Evolutionary conservation across 2,797 vertebrate species (phyloP), one percentile per base, ranked within the genome.

Genomic region (Meriones psammophilus): DNA sequence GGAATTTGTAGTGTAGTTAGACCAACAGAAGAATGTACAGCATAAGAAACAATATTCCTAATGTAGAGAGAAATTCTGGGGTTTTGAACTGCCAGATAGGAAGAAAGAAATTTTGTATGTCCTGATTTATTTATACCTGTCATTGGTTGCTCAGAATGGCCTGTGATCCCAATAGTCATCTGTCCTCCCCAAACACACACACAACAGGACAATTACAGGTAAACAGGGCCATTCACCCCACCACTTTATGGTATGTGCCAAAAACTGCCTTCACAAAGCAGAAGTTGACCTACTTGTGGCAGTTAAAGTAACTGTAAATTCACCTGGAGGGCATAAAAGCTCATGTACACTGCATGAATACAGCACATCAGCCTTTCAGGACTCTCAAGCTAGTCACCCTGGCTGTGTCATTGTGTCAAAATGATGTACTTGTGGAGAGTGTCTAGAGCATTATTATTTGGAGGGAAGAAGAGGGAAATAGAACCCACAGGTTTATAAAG

Each of bases 21-120:
- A 8, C 58, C 10, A 30, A 8, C 39, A 62, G 39, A 90, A 26
- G 18, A 39, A 26, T 7, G 3, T 14, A 22, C 14, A 1, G 0
- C 26, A 0, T 24, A 14, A n/a, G 50, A 68, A 64, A 64, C 50
- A 69, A 36, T 79, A 68, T 18, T 68, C 50, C 50, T 76, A 42
- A 56, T 33, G 28, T 62, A 64, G 5, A 22, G 9, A 68, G 28
- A 5, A 8, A 66, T 64, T 80, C 7, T 15, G 50, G 78, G 58
- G 8, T 15, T 60, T 62, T 50, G 58, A 71, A 22, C 54, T 87
- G 46, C 30, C 8, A 62, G 30, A 85, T 87, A 60, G 39, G 39
- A 58, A 60, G 62, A 28, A 64, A 42, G 66, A 46, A 46, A 24
- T 71, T 39, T 22, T 73, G 2, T 64, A 10, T 88, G 14, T 69